phyloP scores from a whole-genome alignment of 2,797 vertebrate species.

The Micropoecilia bifurca region DNA sequence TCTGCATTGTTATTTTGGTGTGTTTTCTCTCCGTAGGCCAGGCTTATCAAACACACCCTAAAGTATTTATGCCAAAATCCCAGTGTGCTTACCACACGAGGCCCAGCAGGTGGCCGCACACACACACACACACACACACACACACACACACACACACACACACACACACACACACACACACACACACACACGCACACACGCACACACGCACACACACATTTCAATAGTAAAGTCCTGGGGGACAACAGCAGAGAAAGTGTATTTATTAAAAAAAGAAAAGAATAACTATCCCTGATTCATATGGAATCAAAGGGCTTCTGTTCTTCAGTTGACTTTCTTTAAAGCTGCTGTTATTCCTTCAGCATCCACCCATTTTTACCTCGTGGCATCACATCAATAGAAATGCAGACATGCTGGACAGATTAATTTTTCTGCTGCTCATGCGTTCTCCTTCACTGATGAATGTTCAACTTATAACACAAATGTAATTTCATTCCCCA shows the following conservation, averaged over 20 bases:
- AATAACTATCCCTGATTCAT: slow-evolving; percentile 34
- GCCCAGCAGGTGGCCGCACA: slow-evolving; percentile 73
- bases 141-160: too few relatives aligned
- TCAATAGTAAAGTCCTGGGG: slow-evolving; percentile 50
- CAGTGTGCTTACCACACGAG: slow-evolving; percentile 60
- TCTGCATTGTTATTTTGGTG: slow-evolving; percentile 76
- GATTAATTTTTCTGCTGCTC: slow-evolving; percentile 43
- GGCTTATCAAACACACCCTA: slow-evolving; percentile 73
- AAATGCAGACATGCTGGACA: slow-evolving; percentile 22
- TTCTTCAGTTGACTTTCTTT: slow-evolving; percentile 51
- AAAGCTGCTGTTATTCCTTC: slow-evolving; percentile 59
- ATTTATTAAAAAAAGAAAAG: slow-evolving; percentile 33
- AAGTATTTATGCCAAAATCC: slow-evolving; percentile 71
- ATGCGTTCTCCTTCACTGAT: slow-evolving; percentile 50
- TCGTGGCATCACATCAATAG: slow-evolving; percentile 36
- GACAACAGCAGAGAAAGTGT: slow-evolving; percentile 39
- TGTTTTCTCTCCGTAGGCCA: slow-evolving; percentile 69
- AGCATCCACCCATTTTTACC: slow-evolving; percentile 61
- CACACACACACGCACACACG: slow-evolving; percentile 26
- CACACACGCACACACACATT: slow-evolving; percentile 35
- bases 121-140: slow-evolving; percentile 18
- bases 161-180: slow-evolving; percentile 3
- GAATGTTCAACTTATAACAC: slow-evolving; percentile 34
- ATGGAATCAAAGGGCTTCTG: slow-evolving; percentile 63
- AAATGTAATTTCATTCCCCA: slow-evolving; percentile 41